phyloP scores from a whole-genome alignment of 2,113 vertebrate genomes.

The Cairina moschata region DNA sequence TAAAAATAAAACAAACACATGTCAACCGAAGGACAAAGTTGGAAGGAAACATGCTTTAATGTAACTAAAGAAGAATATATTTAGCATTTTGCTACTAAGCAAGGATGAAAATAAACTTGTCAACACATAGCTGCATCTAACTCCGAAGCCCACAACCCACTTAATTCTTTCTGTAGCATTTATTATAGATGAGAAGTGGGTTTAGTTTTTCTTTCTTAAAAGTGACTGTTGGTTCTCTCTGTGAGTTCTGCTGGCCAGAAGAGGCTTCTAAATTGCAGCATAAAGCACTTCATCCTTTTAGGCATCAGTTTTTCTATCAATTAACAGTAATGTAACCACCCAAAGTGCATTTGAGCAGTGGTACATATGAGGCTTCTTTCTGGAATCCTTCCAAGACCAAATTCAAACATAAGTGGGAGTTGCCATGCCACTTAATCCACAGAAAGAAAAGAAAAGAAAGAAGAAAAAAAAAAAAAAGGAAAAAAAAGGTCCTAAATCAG shows the following conservation, averaged over 20 bases:
- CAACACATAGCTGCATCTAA: not conserved
- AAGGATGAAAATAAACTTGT: slow-evolving; percentile 69
- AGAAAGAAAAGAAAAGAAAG: not conserved
- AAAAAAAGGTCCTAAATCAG: not conserved
- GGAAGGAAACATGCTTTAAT: slow-evolving; percentile 59
- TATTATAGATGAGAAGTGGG: not conserved
- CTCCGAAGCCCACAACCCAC: not conserved
- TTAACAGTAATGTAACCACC: not conserved
- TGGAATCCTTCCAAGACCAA: slow-evolving; percentile 45
- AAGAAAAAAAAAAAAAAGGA: not conserved
- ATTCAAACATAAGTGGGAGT: not conserved
- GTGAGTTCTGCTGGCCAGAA: not conserved
- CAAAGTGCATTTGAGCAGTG: not conserved
- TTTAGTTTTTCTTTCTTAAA: not conserved
- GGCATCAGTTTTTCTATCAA: not conserved
- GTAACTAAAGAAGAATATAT: slow-evolving; percentile 65
- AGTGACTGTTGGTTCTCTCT: not conserved
- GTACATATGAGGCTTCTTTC: not conserved
- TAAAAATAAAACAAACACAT: slow-evolving; percentile 71
- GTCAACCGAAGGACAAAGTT: slow-evolving; percentile 46
- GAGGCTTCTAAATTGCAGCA: not conserved
- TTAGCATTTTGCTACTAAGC: slow-evolving; percentile 64
- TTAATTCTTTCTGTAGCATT: slow-evolving; percentile 9
- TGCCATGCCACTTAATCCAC: not conserved
- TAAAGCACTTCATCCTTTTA: not conserved